Percentiles rank a stretch among this genome's conserved stretches.
These are phyloP conservation scores for Asbolus verrucosus DNA, from an alignment of 1,140 invertebrate genomes.

Conservation along the genomic window DNA sequence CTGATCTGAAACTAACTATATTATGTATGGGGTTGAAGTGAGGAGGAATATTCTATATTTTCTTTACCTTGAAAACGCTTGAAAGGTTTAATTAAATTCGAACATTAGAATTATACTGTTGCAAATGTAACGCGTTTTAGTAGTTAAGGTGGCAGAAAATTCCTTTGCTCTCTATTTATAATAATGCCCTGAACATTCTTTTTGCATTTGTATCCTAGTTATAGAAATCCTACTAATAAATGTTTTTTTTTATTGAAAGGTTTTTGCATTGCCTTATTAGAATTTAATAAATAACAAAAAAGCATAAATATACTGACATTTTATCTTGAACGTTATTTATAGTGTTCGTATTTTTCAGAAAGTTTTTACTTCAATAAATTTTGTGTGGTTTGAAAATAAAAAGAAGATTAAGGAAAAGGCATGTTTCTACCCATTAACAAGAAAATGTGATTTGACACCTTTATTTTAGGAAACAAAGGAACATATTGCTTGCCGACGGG, in stretches of 20 bases:
- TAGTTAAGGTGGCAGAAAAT: no score
- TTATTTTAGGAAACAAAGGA: no score
- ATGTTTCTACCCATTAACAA: no score
- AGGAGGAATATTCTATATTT: constrained; percentile 9
- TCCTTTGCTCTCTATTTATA: no score
- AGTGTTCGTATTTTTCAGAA: no score
- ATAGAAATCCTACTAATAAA: constrained; percentile 7
- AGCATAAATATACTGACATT: neutral
- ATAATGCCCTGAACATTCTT: constrained; percentile 6
- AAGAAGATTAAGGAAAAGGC: no score
- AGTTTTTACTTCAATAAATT: no score
- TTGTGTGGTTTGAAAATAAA: no score
- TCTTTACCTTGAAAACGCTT: neutral
- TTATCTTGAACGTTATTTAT: neutral
- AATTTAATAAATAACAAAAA: constrained; percentile 36
- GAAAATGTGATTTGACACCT: no score
- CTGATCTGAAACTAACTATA: constrained; percentile 12
- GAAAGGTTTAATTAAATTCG: neutral
- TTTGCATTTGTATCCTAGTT: neutral
- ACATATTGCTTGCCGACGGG: no score
- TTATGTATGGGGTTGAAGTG: constrained; percentile 11
- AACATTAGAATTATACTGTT: no score
- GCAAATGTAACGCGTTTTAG: no score
- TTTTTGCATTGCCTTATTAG: constrained; percentile 6
- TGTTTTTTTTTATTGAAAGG: neutral